Percentiles rank a stretch among this genome's conserved stretches.
These are phyloP conservation scores for Ploceus nigricollis DNA, from an alignment of 2,113 vertebrate genomes.

Conservation along the genomic window DNA sequence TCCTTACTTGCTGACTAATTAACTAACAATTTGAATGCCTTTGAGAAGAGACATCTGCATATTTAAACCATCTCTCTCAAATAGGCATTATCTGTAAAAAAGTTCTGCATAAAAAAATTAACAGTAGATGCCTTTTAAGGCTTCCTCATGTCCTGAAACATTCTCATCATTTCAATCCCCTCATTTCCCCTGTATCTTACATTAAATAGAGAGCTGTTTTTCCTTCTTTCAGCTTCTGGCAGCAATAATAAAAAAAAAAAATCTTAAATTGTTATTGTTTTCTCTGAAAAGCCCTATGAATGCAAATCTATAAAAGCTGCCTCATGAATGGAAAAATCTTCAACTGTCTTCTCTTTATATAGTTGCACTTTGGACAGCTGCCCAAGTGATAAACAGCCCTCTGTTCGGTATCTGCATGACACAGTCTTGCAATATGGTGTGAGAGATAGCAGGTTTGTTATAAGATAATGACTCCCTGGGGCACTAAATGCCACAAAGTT, in stretches of 20 bases:
- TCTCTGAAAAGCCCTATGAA: constrained; percentile 51
- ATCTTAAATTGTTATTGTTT: constrained; percentile 63
- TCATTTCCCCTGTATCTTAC: constrained; percentile 18
- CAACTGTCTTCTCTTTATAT: constrained; percentile 37
- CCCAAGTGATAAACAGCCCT: constrained; percentile 59
- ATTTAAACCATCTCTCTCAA: constrained; percentile 39
- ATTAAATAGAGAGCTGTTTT: constrained; percentile 41
- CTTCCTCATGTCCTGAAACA: not conserved
- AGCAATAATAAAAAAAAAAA: constrained; percentile 34
- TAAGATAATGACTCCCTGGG: constrained; percentile 57
- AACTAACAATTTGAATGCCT: constrained; percentile 54
- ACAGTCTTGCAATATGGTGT: constrained; percentile 52
- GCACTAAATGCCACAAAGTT: constrained; percentile 23
- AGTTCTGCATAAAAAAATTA: constrained; percentile 52
- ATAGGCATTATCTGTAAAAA: constrained; percentile 44
- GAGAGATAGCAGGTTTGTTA: constrained; percentile 57
- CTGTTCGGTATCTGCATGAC: not conserved
- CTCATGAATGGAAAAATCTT: constrained; percentile 52
- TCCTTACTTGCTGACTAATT: constrained; percentile 51
- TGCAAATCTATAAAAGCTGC: constrained; percentile 49
- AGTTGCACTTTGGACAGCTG: constrained; percentile 50
- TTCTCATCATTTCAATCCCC: constrained; percentile 32
- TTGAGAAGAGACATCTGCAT: constrained; percentile 44
- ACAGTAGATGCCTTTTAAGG: constrained; percentile 42
- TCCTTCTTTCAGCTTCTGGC: constrained; percentile 46